phyloP scores from a whole-genome alignment of 2,113 vertebrate species.

The Siphamia tubifer region DNA sequence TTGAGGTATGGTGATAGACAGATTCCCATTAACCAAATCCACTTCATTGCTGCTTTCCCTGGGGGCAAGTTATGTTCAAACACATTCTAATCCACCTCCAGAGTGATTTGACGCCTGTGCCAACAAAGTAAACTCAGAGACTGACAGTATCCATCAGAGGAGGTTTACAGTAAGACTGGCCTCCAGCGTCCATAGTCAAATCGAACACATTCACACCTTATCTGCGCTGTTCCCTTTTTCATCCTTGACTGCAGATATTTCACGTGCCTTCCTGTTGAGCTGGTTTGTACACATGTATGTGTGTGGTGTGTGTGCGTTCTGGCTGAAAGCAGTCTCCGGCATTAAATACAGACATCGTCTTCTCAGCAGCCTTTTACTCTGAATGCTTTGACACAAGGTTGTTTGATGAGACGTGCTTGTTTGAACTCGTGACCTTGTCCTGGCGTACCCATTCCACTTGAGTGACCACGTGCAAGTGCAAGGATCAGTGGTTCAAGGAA shows the following conservation, averaged over 20 bases:
- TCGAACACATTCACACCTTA: neutral
- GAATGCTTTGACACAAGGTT: neutral
- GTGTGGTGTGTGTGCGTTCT: neutral
- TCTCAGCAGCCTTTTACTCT: neutral
- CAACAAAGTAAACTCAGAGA: conserved; percentile 24
- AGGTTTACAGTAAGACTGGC: conserved; percentile 4
- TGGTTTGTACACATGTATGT: neutral
- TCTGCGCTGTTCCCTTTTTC: neutral
- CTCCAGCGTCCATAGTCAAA: neutral
- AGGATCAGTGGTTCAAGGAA: conserved; percentile 6
- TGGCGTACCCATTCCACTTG: neutral
- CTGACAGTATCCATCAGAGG: conserved; percentile 35
- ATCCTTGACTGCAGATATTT: conserved; percentile 6
- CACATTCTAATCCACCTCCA: conserved; percentile 54
- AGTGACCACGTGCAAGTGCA: conserved; percentile 1
- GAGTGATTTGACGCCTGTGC: conserved; percentile 6
- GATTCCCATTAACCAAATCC: conserved; percentile 71
- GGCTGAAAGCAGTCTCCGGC: neutral
- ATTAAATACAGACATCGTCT: conserved; percentile 5
- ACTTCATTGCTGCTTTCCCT: conserved; percentile 46
- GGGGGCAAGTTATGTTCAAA: conserved; percentile 58
- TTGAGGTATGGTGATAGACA: conserved; percentile 67
- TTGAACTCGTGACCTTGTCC: conserved; percentile 35
- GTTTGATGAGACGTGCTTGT: conserved; percentile 27
- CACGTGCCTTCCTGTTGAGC: neutral